phyloP scores from a whole-genome alignment of 2,113 vertebrate genomes.

The Propithecus coquereli region DNA sequence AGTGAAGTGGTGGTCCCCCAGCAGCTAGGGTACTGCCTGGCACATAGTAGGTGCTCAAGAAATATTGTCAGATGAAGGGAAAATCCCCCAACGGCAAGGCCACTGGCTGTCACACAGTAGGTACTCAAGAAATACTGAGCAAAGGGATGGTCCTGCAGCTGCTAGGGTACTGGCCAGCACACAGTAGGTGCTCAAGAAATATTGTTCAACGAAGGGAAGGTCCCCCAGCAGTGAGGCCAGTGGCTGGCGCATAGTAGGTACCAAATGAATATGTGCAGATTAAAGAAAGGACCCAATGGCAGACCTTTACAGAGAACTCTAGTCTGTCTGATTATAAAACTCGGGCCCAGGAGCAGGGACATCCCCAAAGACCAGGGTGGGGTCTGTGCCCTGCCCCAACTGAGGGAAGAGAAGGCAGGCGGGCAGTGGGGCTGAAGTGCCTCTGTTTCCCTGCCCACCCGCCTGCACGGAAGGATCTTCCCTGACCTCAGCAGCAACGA shows the following conservation, averaged over 20 bases:
- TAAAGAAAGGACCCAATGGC: background rate
- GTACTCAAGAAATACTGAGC: background rate
- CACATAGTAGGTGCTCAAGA: background rate
- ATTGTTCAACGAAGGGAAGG: background rate
- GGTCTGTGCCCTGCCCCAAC: background rate
- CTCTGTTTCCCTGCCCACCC: background rate
- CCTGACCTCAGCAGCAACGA: constrained; percentile 87
- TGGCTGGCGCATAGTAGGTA: background rate
- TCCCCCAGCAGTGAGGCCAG: no score
- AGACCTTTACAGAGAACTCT: background rate
- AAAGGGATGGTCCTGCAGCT: background rate
- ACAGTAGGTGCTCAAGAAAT: background rate
- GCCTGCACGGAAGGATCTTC: constrained; percentile 79
- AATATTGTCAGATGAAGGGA: background rate
- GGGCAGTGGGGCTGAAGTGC: background rate
- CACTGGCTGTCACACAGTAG: background rate
- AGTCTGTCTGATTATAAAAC: background rate
- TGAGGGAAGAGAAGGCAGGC: background rate
- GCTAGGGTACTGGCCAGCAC: background rate
- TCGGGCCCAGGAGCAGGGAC: background rate
- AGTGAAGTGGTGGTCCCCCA: no score
- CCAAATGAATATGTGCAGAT: background rate
- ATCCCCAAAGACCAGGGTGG: background rate
- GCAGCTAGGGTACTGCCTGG: background rate
- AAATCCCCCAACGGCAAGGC: background rate